A percentile compares a stretch with the other conserved stretches of the same genome.
These are phyloP conservation scores for Tringa solitaria DNA, from an alignment of 2,113 vertebrate genomes.

Conservation along the genomic window DNA sequence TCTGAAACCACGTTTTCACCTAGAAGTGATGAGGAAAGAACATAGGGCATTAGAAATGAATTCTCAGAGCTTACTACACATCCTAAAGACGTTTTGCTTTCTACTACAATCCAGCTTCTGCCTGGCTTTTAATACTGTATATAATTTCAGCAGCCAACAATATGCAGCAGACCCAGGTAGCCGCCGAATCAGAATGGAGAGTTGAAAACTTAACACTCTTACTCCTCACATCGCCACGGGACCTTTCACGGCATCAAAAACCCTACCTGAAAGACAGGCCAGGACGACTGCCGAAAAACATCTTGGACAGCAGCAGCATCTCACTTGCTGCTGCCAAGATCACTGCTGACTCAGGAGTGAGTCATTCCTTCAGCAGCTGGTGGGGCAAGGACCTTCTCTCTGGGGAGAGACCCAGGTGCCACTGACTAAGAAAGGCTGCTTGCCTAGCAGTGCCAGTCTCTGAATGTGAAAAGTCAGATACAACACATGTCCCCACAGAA, in stretches of 20 bases:
- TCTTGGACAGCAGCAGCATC: too few relatives aligned
- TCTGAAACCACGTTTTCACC: slow-evolving; percentile 97
- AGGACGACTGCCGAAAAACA: neutral
- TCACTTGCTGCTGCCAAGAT: neutral
- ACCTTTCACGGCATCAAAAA: neutral
- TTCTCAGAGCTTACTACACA: neutral
- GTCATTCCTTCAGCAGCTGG: neutral
- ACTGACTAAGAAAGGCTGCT: neutral
- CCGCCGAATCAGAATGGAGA: neutral
- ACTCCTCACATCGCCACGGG: fast-evolving
- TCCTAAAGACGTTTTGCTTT: neutral
- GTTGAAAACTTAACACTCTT: neutral
- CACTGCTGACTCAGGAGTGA: neutral
- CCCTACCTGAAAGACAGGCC: neutral
- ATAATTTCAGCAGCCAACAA: neutral
- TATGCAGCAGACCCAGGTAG: neutral
- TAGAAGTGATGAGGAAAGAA: neutral
- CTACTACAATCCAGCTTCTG: neutral
- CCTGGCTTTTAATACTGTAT: neutral
- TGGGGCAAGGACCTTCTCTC: neutral
- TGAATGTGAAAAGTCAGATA: neutral
- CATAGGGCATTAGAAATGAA: neutral
- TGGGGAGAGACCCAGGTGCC: neutral
- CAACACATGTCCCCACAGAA: neutral
- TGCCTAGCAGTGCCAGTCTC: neutral